A percentile compares a stretch with the other conserved stretches of the same genome.
Conservation (phyloP, 2,113 vertebrate genomes). For the Meles meles region DNA sequence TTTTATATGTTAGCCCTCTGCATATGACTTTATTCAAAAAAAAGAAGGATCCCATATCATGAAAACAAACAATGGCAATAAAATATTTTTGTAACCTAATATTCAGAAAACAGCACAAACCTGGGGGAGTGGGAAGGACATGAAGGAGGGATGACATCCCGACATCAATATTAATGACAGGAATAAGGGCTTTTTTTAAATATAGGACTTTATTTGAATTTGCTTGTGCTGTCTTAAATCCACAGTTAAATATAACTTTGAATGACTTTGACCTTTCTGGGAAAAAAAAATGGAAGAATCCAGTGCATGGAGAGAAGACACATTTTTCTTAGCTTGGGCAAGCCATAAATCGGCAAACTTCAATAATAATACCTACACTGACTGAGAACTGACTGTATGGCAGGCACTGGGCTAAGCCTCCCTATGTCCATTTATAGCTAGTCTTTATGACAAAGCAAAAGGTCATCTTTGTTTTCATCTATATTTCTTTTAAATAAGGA, state of each 20-base stretch:
- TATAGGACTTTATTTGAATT: neutral
- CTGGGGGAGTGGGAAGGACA: neutral
- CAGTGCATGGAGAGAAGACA: neutral
- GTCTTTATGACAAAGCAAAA: neutral
- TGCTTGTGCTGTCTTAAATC: neutral
- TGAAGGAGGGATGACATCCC: neutral
- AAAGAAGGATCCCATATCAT: neutral
- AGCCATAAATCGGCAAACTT: neutral
- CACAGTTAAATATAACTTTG: neutral
- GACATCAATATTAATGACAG: too few relatives aligned
- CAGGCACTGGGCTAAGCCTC: neutral
- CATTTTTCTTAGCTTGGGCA: neutral
- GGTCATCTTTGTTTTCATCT: neutral
- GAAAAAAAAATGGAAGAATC: slow-evolving; percentile 6
- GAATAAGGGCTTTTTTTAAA: neutral
- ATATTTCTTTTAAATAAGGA: neutral
- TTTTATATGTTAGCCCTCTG: neutral
- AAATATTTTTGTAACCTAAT: neutral
- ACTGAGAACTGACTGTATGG: neutral
- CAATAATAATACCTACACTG: neutral
- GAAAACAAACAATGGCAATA: neutral
- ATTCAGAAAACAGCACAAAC: neutral
- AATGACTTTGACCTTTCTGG: neutral
- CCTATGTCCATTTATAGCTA: neutral
- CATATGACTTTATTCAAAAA: neutral